Percentiles rank a stretch among this genome's conserved stretches.
These are phyloP conservation scores for Dryococelus australis DNA, from an alignment of 2,888 invertebrate genomes.

Conservation along the genomic window DNA sequence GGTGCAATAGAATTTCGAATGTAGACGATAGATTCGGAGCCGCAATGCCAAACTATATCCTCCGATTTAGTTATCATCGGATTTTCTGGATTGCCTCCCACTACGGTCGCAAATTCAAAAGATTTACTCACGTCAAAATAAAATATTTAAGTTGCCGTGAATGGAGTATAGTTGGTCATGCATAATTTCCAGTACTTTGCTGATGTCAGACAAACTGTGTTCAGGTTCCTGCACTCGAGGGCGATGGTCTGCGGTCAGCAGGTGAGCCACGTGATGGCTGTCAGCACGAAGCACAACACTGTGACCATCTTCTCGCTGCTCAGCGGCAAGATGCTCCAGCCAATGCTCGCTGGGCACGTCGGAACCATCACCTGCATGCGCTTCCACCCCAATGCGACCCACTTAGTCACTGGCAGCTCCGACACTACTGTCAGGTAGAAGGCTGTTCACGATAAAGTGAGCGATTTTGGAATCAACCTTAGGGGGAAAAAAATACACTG, in stretches of 20 bases:
- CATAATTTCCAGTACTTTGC: background rate
- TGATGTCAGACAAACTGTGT: too few relatives aligned
- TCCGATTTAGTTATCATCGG: too few relatives aligned
- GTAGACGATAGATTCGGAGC: too few relatives aligned
- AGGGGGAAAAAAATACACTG: too few relatives aligned
- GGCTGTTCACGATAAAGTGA: too few relatives aligned
- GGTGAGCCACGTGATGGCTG: background rate
- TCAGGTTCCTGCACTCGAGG: background rate
- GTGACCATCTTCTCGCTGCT: background rate
- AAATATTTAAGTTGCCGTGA: too few relatives aligned
- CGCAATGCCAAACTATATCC: too few relatives aligned
- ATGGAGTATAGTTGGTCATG: background rate
- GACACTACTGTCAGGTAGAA: background rate
- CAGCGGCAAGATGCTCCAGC: background rate
- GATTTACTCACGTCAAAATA: too few relatives aligned
- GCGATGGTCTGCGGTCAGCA: background rate
- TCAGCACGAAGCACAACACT: background rate
- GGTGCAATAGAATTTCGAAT: too few relatives aligned
- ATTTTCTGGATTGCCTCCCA: too few relatives aligned
- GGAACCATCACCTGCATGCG: slow-evolving; percentile 7
- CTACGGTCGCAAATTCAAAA: too few relatives aligned
- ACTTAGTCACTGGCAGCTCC: background rate
- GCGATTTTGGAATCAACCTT: too few relatives aligned
- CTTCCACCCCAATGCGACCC: background rate
- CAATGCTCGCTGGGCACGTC: background rate